Percentiles rank a stretch among this genome's conserved stretches.
Evolutionary conservation across 2,888 invertebrate species (phyloP).

Genomic region (Polydrusus cervinus): DNA sequence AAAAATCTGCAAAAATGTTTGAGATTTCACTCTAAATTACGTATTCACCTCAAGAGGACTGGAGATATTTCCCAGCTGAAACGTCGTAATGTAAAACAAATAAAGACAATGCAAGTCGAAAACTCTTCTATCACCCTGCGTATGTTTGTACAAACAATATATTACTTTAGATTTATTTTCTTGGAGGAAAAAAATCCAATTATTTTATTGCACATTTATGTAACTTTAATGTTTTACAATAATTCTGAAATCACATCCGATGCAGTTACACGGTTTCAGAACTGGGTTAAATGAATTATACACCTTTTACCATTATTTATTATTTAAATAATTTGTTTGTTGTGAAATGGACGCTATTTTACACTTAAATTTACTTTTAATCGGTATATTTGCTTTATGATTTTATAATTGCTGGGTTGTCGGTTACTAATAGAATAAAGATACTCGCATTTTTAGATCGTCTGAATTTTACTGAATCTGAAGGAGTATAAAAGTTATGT

Average conservation of each 20-base stretch:
- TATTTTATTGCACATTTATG: constrained; percentile 32
- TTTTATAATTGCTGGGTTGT: not conserved
- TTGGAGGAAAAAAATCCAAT: constrained; percentile 12
- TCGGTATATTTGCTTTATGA: not conserved
- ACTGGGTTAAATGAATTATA: constrained; percentile 36
- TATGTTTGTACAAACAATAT: not conserved
- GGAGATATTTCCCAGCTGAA: too few species aligned
- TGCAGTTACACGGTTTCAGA: constrained; percentile 33
- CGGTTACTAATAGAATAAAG: too few species aligned
- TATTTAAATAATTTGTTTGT: constrained; percentile 1
- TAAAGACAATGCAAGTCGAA: too few species aligned
- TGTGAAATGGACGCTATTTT: not conserved
- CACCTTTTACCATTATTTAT: constrained; percentile 22
- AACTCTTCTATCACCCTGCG: too few species aligned
- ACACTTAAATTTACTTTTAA: constrained; percentile 11
- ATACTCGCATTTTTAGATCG: too few species aligned
- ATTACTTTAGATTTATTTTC: not conserved
- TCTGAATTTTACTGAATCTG: too few species aligned
- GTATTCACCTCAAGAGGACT: too few species aligned
- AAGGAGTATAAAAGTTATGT: too few species aligned
- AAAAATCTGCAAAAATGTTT: too few species aligned
- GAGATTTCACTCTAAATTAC: too few species aligned
- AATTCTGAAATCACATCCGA: constrained; percentile 32
- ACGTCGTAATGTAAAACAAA: too few species aligned
- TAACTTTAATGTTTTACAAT: constrained; percentile 31